Conservation (phyloP, 2,797 vertebrate species). For the Phylloscopus collybita region DNA sequence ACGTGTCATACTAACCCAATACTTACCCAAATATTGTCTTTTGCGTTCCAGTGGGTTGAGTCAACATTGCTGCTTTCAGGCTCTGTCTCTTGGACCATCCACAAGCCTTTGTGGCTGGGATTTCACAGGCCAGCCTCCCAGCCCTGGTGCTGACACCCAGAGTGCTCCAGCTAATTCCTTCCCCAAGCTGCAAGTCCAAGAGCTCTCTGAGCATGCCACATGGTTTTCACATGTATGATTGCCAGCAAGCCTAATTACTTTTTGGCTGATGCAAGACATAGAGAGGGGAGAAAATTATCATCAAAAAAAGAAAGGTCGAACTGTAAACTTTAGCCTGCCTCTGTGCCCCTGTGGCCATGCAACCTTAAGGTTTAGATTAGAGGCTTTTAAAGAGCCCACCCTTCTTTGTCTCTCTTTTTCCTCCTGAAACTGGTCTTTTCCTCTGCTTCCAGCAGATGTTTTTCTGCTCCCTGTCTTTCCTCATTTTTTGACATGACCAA, state of each 20-base stretch:
- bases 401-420: not conserved
- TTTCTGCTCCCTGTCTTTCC: not conserved
- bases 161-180: not conserved
- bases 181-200: not conserved
- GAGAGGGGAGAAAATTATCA: not conserved
- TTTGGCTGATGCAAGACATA: not conserved
- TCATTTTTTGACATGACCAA: not conserved
- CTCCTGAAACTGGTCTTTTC: not conserved
- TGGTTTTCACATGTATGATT: not conserved
- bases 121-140: not conserved
- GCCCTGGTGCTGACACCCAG: not conserved
- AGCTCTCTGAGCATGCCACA: not conserved
- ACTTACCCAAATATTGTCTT: not conserved
- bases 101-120: not conserved
- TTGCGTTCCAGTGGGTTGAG: not conserved
- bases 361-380: not conserved
- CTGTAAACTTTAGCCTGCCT: not conserved
- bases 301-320: not conserved
- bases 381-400: not conserved
- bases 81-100: not conserved
- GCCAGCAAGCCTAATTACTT: not conserved
- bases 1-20: not conserved
- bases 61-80: rapidly evolving
- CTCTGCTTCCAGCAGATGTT: not conserved
- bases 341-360: not conserved